phyloP scores from a whole-genome alignment of 2,888 invertebrate genomes.

The Epinotia demarniana region DNA sequence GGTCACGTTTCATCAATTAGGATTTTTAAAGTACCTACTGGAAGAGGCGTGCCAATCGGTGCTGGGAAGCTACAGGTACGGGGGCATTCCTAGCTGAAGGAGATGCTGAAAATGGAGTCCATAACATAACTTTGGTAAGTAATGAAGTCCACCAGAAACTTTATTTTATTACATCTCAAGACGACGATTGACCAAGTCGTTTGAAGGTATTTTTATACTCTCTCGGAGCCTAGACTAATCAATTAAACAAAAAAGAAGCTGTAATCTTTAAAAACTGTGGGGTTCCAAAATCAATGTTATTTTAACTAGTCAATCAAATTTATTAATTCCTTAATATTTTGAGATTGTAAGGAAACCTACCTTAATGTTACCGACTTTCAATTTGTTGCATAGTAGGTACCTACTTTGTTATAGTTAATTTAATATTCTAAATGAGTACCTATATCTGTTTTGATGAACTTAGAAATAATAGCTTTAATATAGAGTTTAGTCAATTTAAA shows the following conservation, averaged over 20 bases:
- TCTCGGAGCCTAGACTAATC: not conserved
- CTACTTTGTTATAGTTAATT: too few relatives aligned
- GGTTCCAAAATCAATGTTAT: not conserved
- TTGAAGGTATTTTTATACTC: constrained; percentile 16
- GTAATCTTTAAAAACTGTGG: not conserved
- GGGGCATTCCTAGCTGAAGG: too few relatives aligned
- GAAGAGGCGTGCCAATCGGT: too few relatives aligned
- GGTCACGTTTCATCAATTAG: too few relatives aligned
- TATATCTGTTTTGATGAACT: not conserved
- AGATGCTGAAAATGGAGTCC: too few relatives aligned
- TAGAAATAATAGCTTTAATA: not conserved
- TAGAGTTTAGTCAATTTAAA: constrained; percentile 14
- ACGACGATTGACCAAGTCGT: constrained; percentile 8
- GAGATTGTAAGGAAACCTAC: too few relatives aligned
- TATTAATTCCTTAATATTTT: too few relatives aligned
- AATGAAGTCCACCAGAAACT: not conserved
- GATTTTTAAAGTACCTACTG: too few relatives aligned
- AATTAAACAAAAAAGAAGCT: not conserved
- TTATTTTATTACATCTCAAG: not conserved
- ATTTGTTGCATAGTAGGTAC: not conserved
- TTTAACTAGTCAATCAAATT: not conserved
- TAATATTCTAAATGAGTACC: too few relatives aligned
- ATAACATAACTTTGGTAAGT: not conserved
- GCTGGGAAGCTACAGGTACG: too few relatives aligned
- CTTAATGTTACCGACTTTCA: not conserved